A percentile compares a stretch with the other conserved stretches of the same genome.
Conservation (phyloP, 2,113 vertebrate species). For the Amphiprion percula region DNA sequence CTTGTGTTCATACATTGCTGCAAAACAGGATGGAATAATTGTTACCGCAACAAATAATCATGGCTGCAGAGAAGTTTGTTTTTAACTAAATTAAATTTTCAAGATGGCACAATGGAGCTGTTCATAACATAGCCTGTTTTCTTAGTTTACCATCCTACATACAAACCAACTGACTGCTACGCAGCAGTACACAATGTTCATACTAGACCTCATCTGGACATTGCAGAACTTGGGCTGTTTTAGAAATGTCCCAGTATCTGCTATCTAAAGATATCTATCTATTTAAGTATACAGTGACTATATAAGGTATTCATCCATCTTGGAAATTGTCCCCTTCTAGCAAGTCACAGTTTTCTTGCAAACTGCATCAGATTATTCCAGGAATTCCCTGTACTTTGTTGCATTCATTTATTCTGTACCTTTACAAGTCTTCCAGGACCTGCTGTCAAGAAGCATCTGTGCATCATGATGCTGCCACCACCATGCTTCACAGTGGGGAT, state of each 20-base stretch:
- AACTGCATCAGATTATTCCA: too few relatives aligned
- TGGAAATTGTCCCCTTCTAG: too few relatives aligned
- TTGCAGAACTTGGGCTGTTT: neutral
- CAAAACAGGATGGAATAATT: slow-evolving; percentile 38
- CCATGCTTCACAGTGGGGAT: too few relatives aligned
- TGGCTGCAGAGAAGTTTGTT: neutral
- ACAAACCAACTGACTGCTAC: slow-evolving; percentile 8
- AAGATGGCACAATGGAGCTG: neutral
- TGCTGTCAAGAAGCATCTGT: too few relatives aligned
- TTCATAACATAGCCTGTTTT: neutral
- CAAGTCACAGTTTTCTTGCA: too few relatives aligned
- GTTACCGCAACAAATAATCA: neutral
- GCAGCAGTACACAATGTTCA: slow-evolving; percentile 27
- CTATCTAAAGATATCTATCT: neutral
- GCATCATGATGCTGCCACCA: too few relatives aligned
- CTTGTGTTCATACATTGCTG: slow-evolving; percentile 99
- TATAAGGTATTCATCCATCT: too few relatives aligned
- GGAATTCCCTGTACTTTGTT: too few relatives aligned
- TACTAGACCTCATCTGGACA: neutral
- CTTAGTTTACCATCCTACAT: neutral
- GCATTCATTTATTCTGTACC: too few relatives aligned
- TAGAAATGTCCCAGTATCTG: neutral
- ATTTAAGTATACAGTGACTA: neutral
- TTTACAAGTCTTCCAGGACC: too few relatives aligned
- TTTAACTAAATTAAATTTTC: slow-evolving; percentile 4